Evolutionary conservation across 2,888 invertebrate genomes (phyloP).

Genomic region (Laothoe populi): DNA sequence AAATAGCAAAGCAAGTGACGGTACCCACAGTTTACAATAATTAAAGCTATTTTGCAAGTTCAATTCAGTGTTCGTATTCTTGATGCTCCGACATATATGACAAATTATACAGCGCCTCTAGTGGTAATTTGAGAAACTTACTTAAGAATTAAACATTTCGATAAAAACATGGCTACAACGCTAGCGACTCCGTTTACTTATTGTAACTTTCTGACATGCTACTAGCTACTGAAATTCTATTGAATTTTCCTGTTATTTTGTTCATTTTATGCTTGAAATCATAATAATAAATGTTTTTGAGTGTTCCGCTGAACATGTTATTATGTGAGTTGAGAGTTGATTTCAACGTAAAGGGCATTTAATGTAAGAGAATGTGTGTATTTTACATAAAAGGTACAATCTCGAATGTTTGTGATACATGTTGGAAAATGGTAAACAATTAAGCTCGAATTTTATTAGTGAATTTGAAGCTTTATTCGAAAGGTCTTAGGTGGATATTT

Average conservation of each 20-base stretch:
- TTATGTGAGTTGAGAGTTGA: constrained; percentile 5
- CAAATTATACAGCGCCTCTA: too few relatives aligned
- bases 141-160: too few relatives aligned
- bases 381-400: constrained; percentile 41
- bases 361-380: constrained; percentile 43
- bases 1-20: too few relatives aligned
- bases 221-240: too few relatives aligned
- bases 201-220: too few relatives aligned
- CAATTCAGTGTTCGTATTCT: too few relatives aligned
- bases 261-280: background rate
- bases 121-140: too few relatives aligned
- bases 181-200: too few relatives aligned
- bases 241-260: background rate
- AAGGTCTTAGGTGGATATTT: background rate
- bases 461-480: background rate
- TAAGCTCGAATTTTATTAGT: background rate
- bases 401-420: constrained; percentile 17
- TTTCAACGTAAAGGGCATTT: constrained; percentile 37
- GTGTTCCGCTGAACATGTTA: constrained; percentile 7
- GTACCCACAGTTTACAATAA: too few relatives aligned
- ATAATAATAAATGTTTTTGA: background rate
- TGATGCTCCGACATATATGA: too few relatives aligned
- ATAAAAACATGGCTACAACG: too few relatives aligned
- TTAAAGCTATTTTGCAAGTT: too few relatives aligned
- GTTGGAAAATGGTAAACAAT: background rate